Percentiles rank a stretch among this genome's conserved stretches.
phyloP scores from a whole-genome alignment of 2,797 vertebrate species.

The Dicrostonyx torquatus region DNA sequence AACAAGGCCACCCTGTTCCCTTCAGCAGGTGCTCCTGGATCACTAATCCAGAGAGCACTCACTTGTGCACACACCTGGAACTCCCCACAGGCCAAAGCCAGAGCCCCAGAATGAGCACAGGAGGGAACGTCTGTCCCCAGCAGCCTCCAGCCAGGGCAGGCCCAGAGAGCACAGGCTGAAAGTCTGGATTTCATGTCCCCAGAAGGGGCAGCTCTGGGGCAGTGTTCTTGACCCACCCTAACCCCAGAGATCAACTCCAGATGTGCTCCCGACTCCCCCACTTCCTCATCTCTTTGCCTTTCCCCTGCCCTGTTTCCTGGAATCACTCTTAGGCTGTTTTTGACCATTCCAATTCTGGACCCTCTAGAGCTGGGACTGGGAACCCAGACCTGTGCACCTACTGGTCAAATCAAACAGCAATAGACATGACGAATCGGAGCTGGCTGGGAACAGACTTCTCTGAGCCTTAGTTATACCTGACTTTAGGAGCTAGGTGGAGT shows the following conservation, averaged over 20 bases:
- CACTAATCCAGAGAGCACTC: background rate
- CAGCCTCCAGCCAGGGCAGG: background rate
- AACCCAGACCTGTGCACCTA: background rate
- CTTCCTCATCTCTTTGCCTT: background rate
- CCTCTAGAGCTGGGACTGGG: background rate
- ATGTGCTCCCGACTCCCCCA: background rate
- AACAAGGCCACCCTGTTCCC: background rate
- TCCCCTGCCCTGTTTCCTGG: background rate
- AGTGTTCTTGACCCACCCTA: rapidly evolving
- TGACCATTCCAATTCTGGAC: background rate
- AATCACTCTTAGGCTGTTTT: background rate
- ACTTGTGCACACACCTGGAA: background rate
- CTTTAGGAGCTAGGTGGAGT: background rate
- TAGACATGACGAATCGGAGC: background rate
- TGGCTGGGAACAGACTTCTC: background rate
- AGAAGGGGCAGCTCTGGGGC: background rate
- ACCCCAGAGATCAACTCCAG: background rate
- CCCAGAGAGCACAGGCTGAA: background rate
- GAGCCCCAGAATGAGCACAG: rapidly evolving
- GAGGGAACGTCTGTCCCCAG: background rate
- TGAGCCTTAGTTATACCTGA: background rate
- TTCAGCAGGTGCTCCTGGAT: background rate
- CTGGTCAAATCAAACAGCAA: background rate
- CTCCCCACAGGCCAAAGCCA: background rate
- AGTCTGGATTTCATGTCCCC: background rate